Evolutionary conservation across 2,113 vertebrate species (phyloP).

Genomic region (Mungos mungo): DNA sequence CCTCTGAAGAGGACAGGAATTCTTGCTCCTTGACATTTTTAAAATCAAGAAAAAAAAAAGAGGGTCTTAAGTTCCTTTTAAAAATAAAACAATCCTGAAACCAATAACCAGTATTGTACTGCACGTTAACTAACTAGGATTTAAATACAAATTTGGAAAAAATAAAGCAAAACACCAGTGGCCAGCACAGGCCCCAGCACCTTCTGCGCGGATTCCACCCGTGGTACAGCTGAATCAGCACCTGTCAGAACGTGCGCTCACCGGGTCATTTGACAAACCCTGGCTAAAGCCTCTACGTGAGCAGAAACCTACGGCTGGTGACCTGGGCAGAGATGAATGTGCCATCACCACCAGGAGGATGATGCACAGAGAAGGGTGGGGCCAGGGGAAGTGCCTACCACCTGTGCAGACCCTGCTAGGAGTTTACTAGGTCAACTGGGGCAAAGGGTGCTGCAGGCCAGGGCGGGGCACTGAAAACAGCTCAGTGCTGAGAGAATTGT

Average conservation of each 20-base stretch:
- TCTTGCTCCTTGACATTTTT: not conserved
- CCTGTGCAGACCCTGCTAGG: fast-evolving
- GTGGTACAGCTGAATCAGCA: not conserved
- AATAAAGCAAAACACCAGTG: not conserved
- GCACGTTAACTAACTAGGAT: too few relatives aligned
- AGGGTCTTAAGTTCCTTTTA: not conserved
- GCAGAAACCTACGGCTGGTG: not conserved
- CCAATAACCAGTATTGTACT: too few relatives aligned
- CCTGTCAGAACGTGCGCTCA: not conserved
- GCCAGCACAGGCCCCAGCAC: fast-evolving
- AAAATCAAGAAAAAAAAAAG: not conserved
- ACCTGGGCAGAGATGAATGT: not conserved
- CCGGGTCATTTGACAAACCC: not conserved
- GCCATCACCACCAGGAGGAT: too few relatives aligned
- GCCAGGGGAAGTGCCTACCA: not conserved
- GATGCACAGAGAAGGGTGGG: not conserved
- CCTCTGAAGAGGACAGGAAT: not conserved
- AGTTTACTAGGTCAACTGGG: too few relatives aligned
- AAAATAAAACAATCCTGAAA: not conserved
- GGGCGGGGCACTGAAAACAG: not conserved
- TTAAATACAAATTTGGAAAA: not conserved
- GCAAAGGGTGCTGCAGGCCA: not conserved
- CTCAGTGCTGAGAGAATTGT: not conserved
- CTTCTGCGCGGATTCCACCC: not conserved
- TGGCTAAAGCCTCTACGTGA: not conserved